phyloP scores from a whole-genome alignment of 2,797 vertebrate species.

The Rhyacichthys aspro region DNA sequence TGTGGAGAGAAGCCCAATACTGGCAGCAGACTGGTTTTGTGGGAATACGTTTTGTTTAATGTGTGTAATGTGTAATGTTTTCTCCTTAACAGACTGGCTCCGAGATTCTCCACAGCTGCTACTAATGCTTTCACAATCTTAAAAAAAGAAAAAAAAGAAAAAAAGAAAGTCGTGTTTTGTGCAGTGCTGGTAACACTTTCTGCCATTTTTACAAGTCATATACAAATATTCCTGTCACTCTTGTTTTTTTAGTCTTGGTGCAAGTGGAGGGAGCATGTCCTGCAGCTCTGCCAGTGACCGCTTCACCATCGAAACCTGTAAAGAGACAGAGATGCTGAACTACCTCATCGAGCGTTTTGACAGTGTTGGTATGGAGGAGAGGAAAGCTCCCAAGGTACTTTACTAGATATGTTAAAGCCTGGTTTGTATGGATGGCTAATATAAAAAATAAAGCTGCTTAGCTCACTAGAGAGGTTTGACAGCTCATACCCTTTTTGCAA shows the following conservation, averaged over 20 bases:
- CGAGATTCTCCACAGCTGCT: slow-evolving; percentile 27
- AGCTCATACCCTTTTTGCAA: not conserved
- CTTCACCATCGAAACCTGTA: slow-evolving; percentile 96
- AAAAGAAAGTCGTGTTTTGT: slow-evolving; percentile 16
- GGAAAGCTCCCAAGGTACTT: slow-evolving; percentile 96
- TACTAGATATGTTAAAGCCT: not conserved
- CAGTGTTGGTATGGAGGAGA: slow-evolving; percentile 98
- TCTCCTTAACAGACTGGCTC: slow-evolving; percentile 9
- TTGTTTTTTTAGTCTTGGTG: slow-evolving; percentile 83
- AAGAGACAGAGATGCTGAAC: slow-evolving; percentile 99
- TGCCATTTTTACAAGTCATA: slow-evolving; percentile 26
- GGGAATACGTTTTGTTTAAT: slow-evolving; percentile 16
- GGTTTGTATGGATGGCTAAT: not conserved
- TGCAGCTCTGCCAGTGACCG: slow-evolving; percentile 92
- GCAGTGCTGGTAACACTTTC: slow-evolving; percentile 2
- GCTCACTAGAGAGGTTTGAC: not conserved
- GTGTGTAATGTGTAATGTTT: slow-evolving; percentile 3
- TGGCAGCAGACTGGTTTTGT: slow-evolving; percentile 19
- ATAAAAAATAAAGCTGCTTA: not conserved
- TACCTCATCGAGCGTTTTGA: slow-evolving; percentile 99
- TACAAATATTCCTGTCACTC: slow-evolving; percentile 18
- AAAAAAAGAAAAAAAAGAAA: too few species aligned
- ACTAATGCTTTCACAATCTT: slow-evolving; percentile 45
- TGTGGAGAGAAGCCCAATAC: slow-evolving; percentile 19
- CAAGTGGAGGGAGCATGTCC: slow-evolving; percentile 86